Base-by-base conservation (phyloP, 2,888 invertebrate genomes). In the Autographa pulchrina region DNA sequence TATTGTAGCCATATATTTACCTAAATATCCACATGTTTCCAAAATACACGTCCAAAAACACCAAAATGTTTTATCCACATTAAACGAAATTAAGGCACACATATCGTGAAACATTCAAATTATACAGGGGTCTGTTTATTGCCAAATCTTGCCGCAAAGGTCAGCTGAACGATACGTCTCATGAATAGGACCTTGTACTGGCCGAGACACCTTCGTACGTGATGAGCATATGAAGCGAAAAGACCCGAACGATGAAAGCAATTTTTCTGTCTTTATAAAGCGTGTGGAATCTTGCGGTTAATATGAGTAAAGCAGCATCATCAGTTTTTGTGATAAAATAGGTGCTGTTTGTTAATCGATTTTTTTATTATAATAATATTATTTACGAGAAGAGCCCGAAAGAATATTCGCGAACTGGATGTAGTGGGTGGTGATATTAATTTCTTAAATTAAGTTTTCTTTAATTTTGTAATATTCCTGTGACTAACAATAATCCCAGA, bases 101-200 rank as follows among this genome's bases (percentile, higher is more conserved):
- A 78, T 71, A 82, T 76, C 70, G 76, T 68, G 60, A 84, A 87
- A 89, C 86, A 88, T 89, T 87, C 81, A 86, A 88, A 89, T 86
- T 85, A 88, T 84, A 81, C 87, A 84, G 72, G 66, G 85, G 84
- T 79, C 72, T 62, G 73, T 81, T 84, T 88, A 88, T 88, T 88
- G 84, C 83, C 77, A 85, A 87, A 86, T 86, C 87, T 86, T 86
- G 81, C 78, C 80, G 71, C 81, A 82, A 74, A 86, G 88, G 88
- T 88, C 86, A 86, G 78, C 56, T 75, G 72, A 82, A 85, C 83
- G 82, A 82, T 84, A 82, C 75, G 80, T 74, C 85, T 89, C 88
- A 88, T 90, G 89, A 91, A 89, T 89, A 89, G 83, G 73, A 68
- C 63, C 85, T 80, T 87, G 87, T 88, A 84, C 80, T 76, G 81